Evolutionary conservation across 1,140 invertebrate genomes (phyloP).

Genomic region (Brachionus manjavacas): DNA sequence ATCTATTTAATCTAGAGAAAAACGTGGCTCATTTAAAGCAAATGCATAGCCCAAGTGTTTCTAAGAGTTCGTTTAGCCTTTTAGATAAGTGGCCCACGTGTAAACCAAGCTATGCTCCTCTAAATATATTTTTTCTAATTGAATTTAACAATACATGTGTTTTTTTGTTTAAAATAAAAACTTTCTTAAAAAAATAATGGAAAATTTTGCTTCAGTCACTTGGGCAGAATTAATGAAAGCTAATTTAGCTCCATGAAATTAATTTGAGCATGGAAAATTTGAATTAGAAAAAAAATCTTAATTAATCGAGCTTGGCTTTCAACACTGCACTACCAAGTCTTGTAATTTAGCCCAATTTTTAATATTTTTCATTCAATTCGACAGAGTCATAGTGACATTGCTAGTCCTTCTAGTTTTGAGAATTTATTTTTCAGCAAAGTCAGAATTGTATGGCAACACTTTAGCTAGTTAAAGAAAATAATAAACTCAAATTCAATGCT

Average conservation of each 20-base stretch:
- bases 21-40: not conserved
- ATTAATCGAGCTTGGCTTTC: not conserved
- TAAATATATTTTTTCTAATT: not conserved
- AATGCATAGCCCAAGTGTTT: not conserved
- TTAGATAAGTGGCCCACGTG: not conserved
- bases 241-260: not conserved
- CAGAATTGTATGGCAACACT: not conserved
- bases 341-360: no score
- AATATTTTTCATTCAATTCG: no score
- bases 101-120: not conserved
- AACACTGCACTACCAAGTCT: not conserved
- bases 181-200: not conserved
- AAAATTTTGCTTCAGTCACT: not conserved
- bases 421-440: not conserved
- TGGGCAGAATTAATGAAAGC: not conserved
- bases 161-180: not conserved
- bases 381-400: not conserved
- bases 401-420: not conserved
- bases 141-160: not conserved
- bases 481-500: not conserved
- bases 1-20: not conserved
- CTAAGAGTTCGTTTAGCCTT: not conserved
- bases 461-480: not conserved
- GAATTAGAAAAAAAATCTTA: not conserved
- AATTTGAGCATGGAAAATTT: not conserved